Base-by-base conservation (phyloP, 2,888 invertebrate genomes). In the Drosophila fulvimacula region DNA sequence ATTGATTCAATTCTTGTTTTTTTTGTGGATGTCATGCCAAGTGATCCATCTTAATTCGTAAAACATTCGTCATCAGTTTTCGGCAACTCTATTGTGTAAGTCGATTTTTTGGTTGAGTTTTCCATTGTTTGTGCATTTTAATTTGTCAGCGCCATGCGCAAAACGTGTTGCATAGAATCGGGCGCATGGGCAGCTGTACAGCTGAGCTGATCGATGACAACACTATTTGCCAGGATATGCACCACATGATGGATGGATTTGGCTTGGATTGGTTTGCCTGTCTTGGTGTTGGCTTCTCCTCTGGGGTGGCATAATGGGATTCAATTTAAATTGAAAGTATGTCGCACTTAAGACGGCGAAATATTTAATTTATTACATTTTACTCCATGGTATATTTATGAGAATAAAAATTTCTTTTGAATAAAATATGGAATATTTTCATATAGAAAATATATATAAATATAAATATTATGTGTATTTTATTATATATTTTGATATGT, bases 1-100 rank as follows among this genome's bases (percentile, higher is more conserved):
- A 59, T 65, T 65, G 56, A 67, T 70, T 60, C 70, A 66, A 60
- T 76, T 55, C 51, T 36, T 6, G 48, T 51, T 36, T 24, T 38
- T 53, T 36, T 41, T 80, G 66, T 65, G 81, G 81, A 82, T 89
- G 90, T 92, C 90, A 90, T 90, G 81, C 73, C 76, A 79, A 84
- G 92, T 91, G 91, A 92, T 92, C 92, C 91, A 92, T 92, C 92
- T 92, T 92, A 86, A 89, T 89, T 83, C 84, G 73, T 81, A 81
- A 77, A 80, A 78, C 88, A 90, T 88, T 90, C 85, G 85, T 84
- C 89, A 88, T 83, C 74, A 82, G 82, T 67, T 74, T 74, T 73
- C 65, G 36, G 49, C 82, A 79, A 76, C 67, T 75, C 74, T 66
- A 84, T 82, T 87, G 86, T 73, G 75, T 38, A 67, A 73, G 60